phyloP scores from a whole-genome alignment of 2,113 vertebrate species.

The Saiga tatarica region DNA sequence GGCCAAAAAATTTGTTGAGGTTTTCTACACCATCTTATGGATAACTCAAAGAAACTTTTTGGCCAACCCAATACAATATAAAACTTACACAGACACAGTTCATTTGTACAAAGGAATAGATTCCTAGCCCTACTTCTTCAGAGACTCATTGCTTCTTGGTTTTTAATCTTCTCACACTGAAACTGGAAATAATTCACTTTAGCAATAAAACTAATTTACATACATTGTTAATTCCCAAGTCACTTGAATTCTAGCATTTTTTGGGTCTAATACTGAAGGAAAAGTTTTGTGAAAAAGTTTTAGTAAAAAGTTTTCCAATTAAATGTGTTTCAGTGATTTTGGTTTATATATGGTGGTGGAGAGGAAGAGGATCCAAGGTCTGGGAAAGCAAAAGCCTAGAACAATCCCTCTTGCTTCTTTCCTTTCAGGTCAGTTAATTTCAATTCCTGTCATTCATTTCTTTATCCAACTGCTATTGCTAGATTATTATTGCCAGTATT shows the following conservation, averaged over 20 bases:
- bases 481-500: background rate
- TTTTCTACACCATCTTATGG: background rate
- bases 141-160: background rate
- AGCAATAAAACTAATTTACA: background rate
- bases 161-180: background rate
- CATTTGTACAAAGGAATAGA: background rate
- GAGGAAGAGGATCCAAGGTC: background rate
- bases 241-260: background rate
- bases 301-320: background rate
- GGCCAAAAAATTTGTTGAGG: background rate
- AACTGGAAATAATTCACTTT: background rate
- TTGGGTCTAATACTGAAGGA: background rate
- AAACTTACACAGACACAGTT: background rate
- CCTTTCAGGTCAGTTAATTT: background rate
- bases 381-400: background rate
- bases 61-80: background rate
- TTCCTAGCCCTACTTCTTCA: background rate
- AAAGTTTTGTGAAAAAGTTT: background rate
- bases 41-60: background rate
- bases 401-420: background rate
- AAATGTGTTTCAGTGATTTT: background rate
- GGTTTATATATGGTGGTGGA: background rate
- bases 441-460: background rate
- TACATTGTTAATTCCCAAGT: background rate
- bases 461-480: background rate